Evolutionary conservation across 1,140 invertebrate genomes (phyloP), one percentile per base, ranked within the genome.

Genomic region (Polypedilum vanderplanki): DNA sequence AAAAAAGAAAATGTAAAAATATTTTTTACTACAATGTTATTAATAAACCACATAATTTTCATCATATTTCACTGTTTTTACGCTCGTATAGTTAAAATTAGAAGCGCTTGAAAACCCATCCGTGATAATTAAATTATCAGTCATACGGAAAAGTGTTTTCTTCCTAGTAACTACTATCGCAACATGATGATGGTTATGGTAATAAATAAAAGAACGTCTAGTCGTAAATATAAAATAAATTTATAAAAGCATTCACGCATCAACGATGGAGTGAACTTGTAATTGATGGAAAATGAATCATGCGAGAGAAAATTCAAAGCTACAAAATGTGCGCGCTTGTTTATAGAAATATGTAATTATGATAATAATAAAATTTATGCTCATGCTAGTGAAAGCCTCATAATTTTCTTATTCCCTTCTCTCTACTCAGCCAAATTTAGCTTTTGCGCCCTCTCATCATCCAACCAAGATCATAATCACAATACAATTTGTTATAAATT

Each of bases 401-500:
- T 33, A 33, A 33, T 33, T 33, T 33, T 33, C 24, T 33, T 33
- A n/a, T n/a, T n/a, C n/a, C n/a, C n/a, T n/a, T n/a, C n/a, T 15
- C 46, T 57, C 15, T 15, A 57, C 12, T 57, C 24, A 33, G 24
- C 24, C 5, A 33, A 33, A 5, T 33, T 33, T 33, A 5, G 24
- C 5, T 33, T 33, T 33, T 33, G 24, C 5, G 24, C 46, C 46
- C n/a, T n/a, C n/a, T n/a, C n/a, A n/a, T 57, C 46, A 57, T 0
- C 46, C 46, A 12, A 12, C n/a, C n/a, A n/a, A n/a, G n/a, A n/a
- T 57, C 7, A 57, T 57, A 57, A 57, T 57, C 46, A 57, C 46
- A 57, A 57, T 57, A 57, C 46, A 57, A 57, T 57, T 57, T 57
- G 46, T 57, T 57, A 57, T 57, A 57, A 57, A 57, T 57, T 57